A percentile compares a stretch with the other conserved stretches of the same genome.
These are phyloP conservation scores for Morpho deidamia DNA, from an alignment of 2,888 invertebrate genomes.

Conservation along the genomic window DNA sequence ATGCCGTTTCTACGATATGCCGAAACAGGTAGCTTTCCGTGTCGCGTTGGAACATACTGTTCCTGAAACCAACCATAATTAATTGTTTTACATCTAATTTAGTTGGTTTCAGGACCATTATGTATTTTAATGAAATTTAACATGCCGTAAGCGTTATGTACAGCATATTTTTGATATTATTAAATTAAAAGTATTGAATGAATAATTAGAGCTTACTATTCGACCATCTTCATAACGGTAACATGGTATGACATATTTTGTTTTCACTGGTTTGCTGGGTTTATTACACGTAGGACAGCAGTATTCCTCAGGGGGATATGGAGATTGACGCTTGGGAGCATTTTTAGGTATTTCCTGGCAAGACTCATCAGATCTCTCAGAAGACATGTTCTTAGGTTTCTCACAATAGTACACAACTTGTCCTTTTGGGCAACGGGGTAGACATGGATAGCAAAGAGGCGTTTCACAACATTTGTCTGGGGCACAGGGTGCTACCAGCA, in stretches of 20 bases:
- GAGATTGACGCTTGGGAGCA: neutral
- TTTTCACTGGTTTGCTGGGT: slow-evolving; percentile 25
- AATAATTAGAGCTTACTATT: slow-evolving; percentile 50
- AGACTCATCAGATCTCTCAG: slow-evolving; percentile 15
- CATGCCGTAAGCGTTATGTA: no score
- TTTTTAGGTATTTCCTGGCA: slow-evolving; percentile 17
- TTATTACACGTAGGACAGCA: slow-evolving; percentile 28
- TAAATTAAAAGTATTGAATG: no score
- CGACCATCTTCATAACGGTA: slow-evolving; percentile 70
- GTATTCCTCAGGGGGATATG: slow-evolving; percentile 4
- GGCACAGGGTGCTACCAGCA: slow-evolving; percentile 37
- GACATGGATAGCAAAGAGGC: slow-evolving; percentile 39
- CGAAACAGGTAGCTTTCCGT: slow-evolving; percentile 58
- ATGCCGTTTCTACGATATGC: slow-evolving; percentile 63
- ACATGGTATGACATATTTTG: slow-evolving; percentile 67
- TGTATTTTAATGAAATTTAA: neutral
- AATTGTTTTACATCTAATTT: slow-evolving; percentile 16
- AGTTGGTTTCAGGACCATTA: slow-evolving; percentile 33
- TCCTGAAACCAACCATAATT: slow-evolving; percentile 70
- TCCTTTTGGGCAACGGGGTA: slow-evolving; percentile 45
- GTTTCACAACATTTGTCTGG: slow-evolving; percentile 39
- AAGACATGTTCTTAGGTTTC: slow-evolving; percentile 23
- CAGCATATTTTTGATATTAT: no score
- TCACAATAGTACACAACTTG: slow-evolving; percentile 41
- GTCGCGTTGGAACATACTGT: slow-evolving; percentile 63